Evolutionary conservation across 2,113 vertebrate genomes (phyloP).

Genomic region (Hoplias malabaricus): DNA sequence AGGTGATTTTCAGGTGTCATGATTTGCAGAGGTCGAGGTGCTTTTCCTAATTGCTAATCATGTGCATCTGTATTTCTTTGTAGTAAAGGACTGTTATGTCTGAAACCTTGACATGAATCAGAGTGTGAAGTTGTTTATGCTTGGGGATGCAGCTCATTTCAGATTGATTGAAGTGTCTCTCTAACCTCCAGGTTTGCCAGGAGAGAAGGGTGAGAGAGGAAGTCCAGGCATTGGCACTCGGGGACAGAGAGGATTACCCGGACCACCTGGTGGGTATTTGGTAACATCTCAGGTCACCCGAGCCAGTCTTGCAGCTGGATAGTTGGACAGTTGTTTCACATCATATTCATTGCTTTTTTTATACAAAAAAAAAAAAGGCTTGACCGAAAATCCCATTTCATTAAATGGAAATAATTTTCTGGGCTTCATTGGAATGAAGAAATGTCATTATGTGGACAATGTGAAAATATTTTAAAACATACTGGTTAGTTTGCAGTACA

Average conservation of each 20-base stretch:
- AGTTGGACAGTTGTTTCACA: not conserved
- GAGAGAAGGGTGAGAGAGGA: slow-evolving; percentile 95
- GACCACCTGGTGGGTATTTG: slow-evolving; percentile 83
- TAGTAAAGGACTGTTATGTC: not conserved
- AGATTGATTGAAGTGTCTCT: not conserved
- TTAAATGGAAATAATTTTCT: not conserved
- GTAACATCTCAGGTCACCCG: not conserved
- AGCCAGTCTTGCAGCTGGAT: not conserved
- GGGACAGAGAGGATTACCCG: slow-evolving; percentile 85
- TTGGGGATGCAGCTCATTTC: too few relatives aligned
- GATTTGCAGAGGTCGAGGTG: not conserved
- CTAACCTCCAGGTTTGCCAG: slow-evolving; percentile 77
- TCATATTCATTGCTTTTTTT: not conserved
- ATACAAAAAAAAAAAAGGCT: not conserved
- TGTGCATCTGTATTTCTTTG: not conserved
- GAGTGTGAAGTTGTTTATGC: not conserved
- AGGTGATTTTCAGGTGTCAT: not conserved
- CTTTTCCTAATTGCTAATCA: not conserved
- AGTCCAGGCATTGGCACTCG: slow-evolving; percentile 75
- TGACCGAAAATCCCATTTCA: not conserved
- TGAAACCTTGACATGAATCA: not conserved
- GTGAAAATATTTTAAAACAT: not conserved
- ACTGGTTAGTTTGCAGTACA: not conserved
- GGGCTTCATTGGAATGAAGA: not conserved
- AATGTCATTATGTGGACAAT: too few relatives aligned